A percentile compares a stretch with the other conserved stretches of the same genome.
Conservation (phyloP, 2,888 invertebrate species). For the Euproctis similis region DNA sequence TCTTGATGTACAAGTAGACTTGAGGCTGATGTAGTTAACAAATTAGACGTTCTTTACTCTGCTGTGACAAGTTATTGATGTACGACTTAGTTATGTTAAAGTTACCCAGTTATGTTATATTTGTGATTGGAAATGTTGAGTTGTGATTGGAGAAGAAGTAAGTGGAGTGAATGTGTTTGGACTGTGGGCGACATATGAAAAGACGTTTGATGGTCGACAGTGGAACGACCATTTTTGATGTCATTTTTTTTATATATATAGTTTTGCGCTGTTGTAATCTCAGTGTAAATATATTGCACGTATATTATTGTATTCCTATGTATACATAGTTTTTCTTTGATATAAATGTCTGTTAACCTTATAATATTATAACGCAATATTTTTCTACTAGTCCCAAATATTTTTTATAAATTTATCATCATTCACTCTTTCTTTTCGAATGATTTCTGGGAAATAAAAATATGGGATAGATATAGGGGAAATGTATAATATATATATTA, state of each 20-base stretch:
- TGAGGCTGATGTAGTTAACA: conserved; percentile 52
- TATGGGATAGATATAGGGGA: conserved; percentile 3
- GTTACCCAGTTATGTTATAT: conserved; percentile 64
- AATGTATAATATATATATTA: conserved; percentile 5
- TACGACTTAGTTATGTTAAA: conserved; percentile 43
- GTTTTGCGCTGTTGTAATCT: conserved; percentile 53
- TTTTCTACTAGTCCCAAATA: conserved; percentile 56
- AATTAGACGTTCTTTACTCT: conserved; percentile 29
- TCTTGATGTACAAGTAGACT: conserved; percentile 63
- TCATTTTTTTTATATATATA: conserved; percentile 56
- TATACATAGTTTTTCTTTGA: conserved; percentile 47
- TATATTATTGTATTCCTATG: conserved; percentile 52
- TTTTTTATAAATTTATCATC: conserved; percentile 60
- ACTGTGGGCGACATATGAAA: conserved; percentile 18
- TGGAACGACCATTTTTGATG: conserved; percentile 46
- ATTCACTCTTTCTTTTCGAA: conserved; percentile 31
- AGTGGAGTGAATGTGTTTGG: conserved; percentile 16
- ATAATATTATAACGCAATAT: conserved; percentile 65
- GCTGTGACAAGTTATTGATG: conserved; percentile 31
- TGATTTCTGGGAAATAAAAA: conserved; percentile 26
- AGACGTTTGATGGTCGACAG: conserved; percentile 19
- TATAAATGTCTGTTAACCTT: conserved; percentile 47
- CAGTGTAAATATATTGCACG: conserved; percentile 54
- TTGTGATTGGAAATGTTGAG: conserved; percentile 42
- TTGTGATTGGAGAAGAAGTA: conserved; percentile 37